phyloP scores from a whole-genome alignment of 2,113 vertebrate genomes.

The Dendrocopos noguchii region DNA sequence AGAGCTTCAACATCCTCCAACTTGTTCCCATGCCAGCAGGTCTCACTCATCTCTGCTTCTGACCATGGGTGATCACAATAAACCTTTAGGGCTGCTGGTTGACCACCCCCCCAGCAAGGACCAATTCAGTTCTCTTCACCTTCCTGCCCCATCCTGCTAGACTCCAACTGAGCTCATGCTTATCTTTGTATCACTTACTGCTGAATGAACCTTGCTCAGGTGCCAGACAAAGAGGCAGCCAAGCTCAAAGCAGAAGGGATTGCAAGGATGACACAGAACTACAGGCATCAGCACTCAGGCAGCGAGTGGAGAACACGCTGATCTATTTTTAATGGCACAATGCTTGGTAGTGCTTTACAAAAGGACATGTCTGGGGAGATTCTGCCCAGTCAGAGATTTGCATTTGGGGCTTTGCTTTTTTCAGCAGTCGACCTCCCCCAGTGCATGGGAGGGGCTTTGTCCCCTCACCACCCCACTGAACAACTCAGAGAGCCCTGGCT shows the following conservation, averaged over 20 bases:
- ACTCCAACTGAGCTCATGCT: neutral
- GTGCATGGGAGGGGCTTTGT: neutral
- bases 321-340: conserved; percentile 68
- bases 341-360: conserved; percentile 53
- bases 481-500: neutral
- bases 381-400: conserved; percentile 67
- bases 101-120: neutral
- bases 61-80: neutral
- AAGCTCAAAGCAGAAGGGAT: conserved; percentile 40
- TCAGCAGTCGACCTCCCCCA: neutral
- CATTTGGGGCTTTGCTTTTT: neutral
- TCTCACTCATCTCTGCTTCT: neutral
- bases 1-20: neutral
- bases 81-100: neutral
- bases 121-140: neutral
- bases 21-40: neutral
- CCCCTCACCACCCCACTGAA: neutral
- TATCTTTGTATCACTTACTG: neutral
- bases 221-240: conserved; percentile 61
- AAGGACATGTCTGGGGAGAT: conserved; percentile 54
- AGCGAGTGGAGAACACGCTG: neutral
- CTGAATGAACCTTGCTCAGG: conserved; percentile 65
- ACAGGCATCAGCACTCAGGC: conserved; percentile 49
- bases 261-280: conserved; percentile 45
- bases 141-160: neutral